phyloP scores from a whole-genome alignment of 2,888 invertebrate species.

The Mythimna albipuncta region DNA sequence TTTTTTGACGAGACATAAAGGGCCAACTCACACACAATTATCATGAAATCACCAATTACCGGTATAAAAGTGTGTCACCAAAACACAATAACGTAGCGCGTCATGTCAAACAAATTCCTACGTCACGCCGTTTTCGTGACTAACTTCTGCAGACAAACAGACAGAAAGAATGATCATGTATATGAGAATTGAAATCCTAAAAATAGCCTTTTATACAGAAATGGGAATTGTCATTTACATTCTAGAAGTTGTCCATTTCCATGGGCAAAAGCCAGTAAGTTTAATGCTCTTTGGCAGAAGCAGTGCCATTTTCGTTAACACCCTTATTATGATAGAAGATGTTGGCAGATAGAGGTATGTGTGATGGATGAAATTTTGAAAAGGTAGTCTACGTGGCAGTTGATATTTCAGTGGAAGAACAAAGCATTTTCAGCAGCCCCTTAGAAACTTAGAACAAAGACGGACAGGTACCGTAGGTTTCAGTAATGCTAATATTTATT shows the following conservation, averaged over 20 bases:
- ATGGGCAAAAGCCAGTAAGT: too few species aligned
- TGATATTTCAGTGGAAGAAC: background rate
- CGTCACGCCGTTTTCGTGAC: constrained; percentile 5
- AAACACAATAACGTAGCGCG: constrained; percentile 4
- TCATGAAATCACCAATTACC: constrained; percentile 8
- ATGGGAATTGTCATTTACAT: too few species aligned
- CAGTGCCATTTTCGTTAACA: too few species aligned
- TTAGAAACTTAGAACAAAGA: background rate
- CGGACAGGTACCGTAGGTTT: background rate
- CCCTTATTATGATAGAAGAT: background rate
- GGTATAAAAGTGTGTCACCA: constrained; percentile 6
- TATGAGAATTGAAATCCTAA: background rate
- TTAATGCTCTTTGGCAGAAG: too few species aligned
- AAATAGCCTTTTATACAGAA: too few species aligned
- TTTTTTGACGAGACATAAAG: background rate
- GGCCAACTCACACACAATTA: background rate
- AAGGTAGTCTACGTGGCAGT: background rate
- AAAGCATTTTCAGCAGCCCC: background rate
- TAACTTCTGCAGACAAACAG: constrained; percentile 12
- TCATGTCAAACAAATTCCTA: constrained; percentile 14
- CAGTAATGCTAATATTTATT: background rate
- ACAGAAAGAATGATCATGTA: constrained; percentile 7
- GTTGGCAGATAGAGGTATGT: background rate
- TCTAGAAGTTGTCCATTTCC: too few species aligned
- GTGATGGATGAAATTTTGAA: background rate